Base-by-base conservation (phyloP, 2,113 vertebrate genomes). In the Zapornia atra region DNA sequence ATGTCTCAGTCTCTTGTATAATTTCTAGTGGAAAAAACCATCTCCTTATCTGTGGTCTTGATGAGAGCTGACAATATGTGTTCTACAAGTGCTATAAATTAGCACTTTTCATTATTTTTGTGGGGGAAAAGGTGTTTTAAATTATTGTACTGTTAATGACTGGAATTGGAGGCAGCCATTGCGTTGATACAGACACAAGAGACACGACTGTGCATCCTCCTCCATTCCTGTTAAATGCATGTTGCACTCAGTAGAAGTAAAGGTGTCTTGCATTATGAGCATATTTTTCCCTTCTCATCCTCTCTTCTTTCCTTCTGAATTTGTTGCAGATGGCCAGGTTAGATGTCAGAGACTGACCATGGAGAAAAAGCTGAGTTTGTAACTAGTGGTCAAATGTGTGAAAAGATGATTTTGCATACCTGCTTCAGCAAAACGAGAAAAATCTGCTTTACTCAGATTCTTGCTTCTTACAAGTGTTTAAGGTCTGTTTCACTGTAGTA, bases 161-260 rank as follows among this genome's bases (percentile, higher is more conserved):
- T 88, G 68, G 70, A 65, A 51, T 46, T 92, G 86, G 48, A 92
- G 66, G 38, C 81, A 91, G 3, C 72, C 26, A 1, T 15, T 42
- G 29, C 17, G 33, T 83, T 81, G 86, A 26, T 78, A 64, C 17
- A 82, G 76, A 65, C 69, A 66, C 59, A 56, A 90, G 92, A 93
- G 69, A 69, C 94, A 70, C 92, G 96, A 95, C 91, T 96, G 94
- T 86, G 61, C 77, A 51, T 92, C 80, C 56, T 94, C 28, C 60
- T 88, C 51, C 10, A 1, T 81, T 91, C 46, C 69, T 38, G 10
- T 63, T 88, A 71, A 90, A 54, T 75, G 86, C 42, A 9, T 60
- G 42, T 77, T 91, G 42, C 80, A 59, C 57, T 84, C 80, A 75
- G 42, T 66, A 29, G 76, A 44, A 56, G 60, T 54, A 87, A 31